Evolutionary conservation across 1,140 invertebrate genomes (phyloP), one percentile per base, ranked within the genome.

Genomic region (Drosophila sp.): DNA sequence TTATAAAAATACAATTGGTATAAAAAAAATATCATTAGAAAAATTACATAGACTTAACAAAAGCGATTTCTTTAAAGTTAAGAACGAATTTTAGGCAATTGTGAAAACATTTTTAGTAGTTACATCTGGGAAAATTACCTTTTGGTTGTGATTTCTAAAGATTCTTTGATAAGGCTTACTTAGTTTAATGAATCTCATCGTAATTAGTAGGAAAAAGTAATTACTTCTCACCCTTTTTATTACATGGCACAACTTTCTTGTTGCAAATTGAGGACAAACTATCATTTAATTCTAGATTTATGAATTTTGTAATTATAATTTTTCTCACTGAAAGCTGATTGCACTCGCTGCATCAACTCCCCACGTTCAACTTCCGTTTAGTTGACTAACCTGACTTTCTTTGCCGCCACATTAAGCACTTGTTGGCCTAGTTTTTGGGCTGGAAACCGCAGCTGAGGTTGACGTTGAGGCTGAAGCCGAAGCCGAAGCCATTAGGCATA

Each of bases 401-500:
- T 70, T 60, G 66, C 54, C 41, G 76, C 64, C 60, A 67, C 72
- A 76, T 75, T 77, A 77, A 67, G 44, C 76, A 76, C 70, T 72
- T 79, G 77, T 58, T 79, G 73, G 76, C 77, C 77, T 66, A 73
- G 57, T 76, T 79, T 57, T 61, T 40, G 62, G 38, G 57, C 38
- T 54, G 17, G 10, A 66, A 73, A 73, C 71, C 69, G 71, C 73
- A 64, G 62, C 40, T 47, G 33, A 17, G 17, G 17, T 0, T 17
- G 17, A 17, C 17, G 17, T 17, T 17, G 17, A 17, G 17, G 17
- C 17, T 17, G 10, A 66, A 73, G 70, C 71, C 69, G 71, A 69
- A 64, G 62, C 40, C 40, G 33, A 60, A 54, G 76, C 74, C 73
- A 79, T 79, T 79, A 79, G 62, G 69, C 63, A 72, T 79, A 79